Evolutionary conservation across 92 coral and sea anemone species (phyloP), one percentile per base, ranked within the genome.

Genomic region (Plumapathes pennacea): DNA sequence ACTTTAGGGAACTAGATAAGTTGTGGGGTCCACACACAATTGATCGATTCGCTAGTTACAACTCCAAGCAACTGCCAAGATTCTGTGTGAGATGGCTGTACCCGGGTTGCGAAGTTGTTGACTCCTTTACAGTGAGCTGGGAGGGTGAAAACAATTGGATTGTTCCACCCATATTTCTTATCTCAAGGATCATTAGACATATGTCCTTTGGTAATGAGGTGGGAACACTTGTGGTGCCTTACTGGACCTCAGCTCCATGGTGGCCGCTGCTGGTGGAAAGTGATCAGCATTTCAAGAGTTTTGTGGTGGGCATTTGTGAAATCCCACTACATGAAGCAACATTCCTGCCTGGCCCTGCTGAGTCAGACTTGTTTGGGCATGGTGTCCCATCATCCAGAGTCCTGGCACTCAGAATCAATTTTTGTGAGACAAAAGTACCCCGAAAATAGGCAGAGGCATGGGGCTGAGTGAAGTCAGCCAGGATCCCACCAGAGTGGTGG

Each of bases 231-330:
- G 37, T 76, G 17, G 50, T 79, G 46, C 83, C 91, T 5, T 38
- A 38, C 29, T 85, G 91, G 91, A 75, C 79, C 28, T 78, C 86
- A 4, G 90, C 85, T 3, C 54, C 58, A 13, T 80, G 83, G 84
- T 80, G 84, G 77, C 80, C 83, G 15, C 62, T 78, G 36, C 77
- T 71, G 5, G 36, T 84, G 41, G 39, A 39, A 29, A 78, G 22
- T 28, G 9, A 43, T 57, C 76, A 77, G 23, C 23, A 40, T 28
- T 80, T 78, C 72, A 64, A 58, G 29, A 40, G 47, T 37, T 85
- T 74, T 43, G 38, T 85, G 25, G 66, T 31, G 48, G 48, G 18
- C 38, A 37, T 63, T 34, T n/a, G 54, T 32, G 54, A 62, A 32
- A 28, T 84, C 15, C 50, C 22, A 11, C 62, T 72, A 0, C 72